Evolutionary conservation across 1,140 invertebrate genomes (phyloP).

Genomic region (Caenorhabditis inopinata): DNA sequence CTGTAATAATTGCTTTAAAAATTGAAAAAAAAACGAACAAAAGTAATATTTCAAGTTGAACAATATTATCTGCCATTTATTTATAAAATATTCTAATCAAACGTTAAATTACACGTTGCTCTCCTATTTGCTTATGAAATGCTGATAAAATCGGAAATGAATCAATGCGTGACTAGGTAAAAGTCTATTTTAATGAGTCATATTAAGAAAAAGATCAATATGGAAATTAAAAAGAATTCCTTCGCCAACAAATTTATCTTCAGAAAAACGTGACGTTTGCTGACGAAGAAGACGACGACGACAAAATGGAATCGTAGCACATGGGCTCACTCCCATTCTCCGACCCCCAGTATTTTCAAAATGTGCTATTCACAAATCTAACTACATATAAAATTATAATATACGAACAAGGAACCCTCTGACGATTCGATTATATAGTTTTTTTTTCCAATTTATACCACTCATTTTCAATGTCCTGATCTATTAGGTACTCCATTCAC

Average conservation of each 20-base stretch:
- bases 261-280: constrained; percentile 6
- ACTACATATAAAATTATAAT: background rate
- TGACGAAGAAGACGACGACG: background rate
- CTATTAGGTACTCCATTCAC: background rate
- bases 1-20: too few species aligned
- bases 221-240: background rate
- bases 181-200: background rate
- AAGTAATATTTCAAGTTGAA: too few species aligned
- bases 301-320: constrained; percentile 21
- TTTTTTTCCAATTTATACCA: background rate
- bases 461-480: background rate
- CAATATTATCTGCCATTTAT: too few species aligned
- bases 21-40: too few species aligned
- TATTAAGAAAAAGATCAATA: background rate
- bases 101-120: background rate
- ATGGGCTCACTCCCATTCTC: too few species aligned
- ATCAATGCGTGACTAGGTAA: background rate
- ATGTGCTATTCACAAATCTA: too few species aligned
- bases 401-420: background rate
- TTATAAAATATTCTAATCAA: too few species aligned
- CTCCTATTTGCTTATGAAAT: constrained; percentile 11
- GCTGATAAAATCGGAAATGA: background rate
- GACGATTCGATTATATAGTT: background rate
- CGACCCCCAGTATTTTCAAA: too few species aligned
- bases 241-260: background rate